Evolutionary conservation across 1,140 invertebrate genomes (phyloP).

Genomic region (Plutomurus gul): DNA sequence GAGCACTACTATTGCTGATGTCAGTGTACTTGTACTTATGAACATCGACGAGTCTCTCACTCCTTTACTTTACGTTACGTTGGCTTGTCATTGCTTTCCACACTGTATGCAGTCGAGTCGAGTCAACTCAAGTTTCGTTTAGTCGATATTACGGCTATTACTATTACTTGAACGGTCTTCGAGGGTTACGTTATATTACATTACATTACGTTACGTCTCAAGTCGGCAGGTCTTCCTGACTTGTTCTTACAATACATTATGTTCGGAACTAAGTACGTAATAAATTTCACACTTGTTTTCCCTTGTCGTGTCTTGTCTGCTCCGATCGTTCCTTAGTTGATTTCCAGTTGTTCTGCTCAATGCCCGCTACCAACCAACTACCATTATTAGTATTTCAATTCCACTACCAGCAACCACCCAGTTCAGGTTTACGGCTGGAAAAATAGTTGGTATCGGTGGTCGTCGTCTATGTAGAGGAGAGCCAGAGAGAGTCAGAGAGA

Average conservation of each 20-base stretch:
- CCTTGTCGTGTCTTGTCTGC: slow-evolving; percentile 28
- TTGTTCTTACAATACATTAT: slow-evolving; percentile 30
- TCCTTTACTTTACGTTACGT: slow-evolving; percentile 13
- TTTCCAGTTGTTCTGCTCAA: slow-evolving; percentile 24
- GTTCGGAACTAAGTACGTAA: slow-evolving; percentile 28
- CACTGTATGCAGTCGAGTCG: slow-evolving; percentile 4
- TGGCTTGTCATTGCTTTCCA: slow-evolving; percentile 13
- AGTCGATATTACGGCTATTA: slow-evolving; percentile 29
- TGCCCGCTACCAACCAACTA: no score
- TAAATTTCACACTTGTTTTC: slow-evolving; percentile 46
- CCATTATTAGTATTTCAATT: no score
- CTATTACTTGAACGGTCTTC: slow-evolving; percentile 22
- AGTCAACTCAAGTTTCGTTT: slow-evolving; percentile 29
- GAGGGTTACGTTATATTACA: slow-evolving; percentile 27
- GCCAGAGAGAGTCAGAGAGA: no score
- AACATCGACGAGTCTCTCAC: neutral
- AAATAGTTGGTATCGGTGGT: neutral
- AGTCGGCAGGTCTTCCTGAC: slow-evolving; percentile 18
- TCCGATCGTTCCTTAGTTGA: slow-evolving; percentile 5
- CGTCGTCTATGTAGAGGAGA: neutral
- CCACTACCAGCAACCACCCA: no score
- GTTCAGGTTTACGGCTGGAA: no score
- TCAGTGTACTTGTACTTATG: neutral
- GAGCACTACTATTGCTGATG: neutral
- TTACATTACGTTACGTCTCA: slow-evolving; percentile 24